Evolutionary conservation across 2,113 vertebrate species (phyloP).

Genomic region (Myiagra hebetior): DNA sequence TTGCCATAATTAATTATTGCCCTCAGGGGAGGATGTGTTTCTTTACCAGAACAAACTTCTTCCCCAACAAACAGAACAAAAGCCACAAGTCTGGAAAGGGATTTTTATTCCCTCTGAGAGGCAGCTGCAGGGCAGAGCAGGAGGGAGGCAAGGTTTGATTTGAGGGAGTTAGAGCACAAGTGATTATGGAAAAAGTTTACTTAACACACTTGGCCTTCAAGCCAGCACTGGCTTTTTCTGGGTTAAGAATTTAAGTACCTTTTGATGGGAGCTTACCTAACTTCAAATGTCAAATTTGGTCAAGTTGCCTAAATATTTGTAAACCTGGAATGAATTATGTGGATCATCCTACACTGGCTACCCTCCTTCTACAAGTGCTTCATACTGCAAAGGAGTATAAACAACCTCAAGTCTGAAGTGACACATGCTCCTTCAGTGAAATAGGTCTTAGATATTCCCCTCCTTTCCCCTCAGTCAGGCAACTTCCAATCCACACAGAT

Average conservation of each 20-base stretch:
- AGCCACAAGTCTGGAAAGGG: not conserved
- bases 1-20: not conserved
- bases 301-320: conserved; percentile 33
- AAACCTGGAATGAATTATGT: not conserved
- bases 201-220: not conserved
- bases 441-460: not conserved
- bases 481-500: not conserved
- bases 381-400: not conserved
- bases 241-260: not conserved
- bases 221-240: not conserved
- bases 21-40: not conserved
- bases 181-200: not conserved
- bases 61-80: not conserved
- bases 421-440: not conserved
- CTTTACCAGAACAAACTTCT: not conserved
- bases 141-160: not conserved
- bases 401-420: not conserved
- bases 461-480: not conserved
- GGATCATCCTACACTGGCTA: not conserved
- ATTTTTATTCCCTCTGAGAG: not conserved
- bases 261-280: conserved; percentile 1
- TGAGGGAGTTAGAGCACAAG: not conserved
- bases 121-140: not conserved
- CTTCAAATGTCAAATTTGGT: not conserved
- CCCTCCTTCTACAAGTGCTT: not conserved